Evolutionary conservation across 2,888 invertebrate species (phyloP).

Genomic region (Cephonodes hylas): DNA sequence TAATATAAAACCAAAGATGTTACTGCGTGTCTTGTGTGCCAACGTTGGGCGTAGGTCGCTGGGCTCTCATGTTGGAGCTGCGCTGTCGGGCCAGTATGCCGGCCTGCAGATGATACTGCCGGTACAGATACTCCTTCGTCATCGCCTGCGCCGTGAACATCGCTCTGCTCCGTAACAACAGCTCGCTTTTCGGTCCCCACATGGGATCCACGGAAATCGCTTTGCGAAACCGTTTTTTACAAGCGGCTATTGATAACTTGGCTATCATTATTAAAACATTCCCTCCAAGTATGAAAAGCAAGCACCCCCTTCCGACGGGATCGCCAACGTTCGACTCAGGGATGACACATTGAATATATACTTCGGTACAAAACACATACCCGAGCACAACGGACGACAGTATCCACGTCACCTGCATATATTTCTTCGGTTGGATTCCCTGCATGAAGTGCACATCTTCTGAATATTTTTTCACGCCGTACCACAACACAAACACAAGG

Average conservation of each 20-base stretch:
- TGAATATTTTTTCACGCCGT: conserved; percentile 60
- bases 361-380: conserved; percentile 43
- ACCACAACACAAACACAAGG: conserved; percentile 59
- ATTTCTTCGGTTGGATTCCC: conserved; percentile 56
- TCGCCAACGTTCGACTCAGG: conserved; percentile 9
- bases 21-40: not conserved
- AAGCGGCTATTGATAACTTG: conserved; percentile 37
- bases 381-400: conserved; percentile 35
- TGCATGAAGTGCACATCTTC: conserved; percentile 76
- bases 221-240: conserved; percentile 33
- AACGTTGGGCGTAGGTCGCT: not conserved
- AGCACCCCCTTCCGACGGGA: conserved; percentile 27
- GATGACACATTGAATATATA: conserved; percentile 19
- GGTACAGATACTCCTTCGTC: conserved; percentile 76
- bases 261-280: conserved; percentile 26
- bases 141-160: conserved; percentile 76
- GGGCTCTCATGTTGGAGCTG: conserved; percentile 44
- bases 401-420: conserved; percentile 54
- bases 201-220: conserved; percentile 41
- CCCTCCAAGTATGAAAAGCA: conserved; percentile 22
- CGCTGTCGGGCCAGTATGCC: conserved; percentile 59
- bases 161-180: conserved; percentile 63
- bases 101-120: conserved; percentile 71
- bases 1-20: not conserved
- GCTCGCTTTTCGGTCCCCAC: conserved; percentile 63